Evolutionary conservation across 2,113 vertebrate species (phyloP).

Genomic region (Melospiza melodia): DNA sequence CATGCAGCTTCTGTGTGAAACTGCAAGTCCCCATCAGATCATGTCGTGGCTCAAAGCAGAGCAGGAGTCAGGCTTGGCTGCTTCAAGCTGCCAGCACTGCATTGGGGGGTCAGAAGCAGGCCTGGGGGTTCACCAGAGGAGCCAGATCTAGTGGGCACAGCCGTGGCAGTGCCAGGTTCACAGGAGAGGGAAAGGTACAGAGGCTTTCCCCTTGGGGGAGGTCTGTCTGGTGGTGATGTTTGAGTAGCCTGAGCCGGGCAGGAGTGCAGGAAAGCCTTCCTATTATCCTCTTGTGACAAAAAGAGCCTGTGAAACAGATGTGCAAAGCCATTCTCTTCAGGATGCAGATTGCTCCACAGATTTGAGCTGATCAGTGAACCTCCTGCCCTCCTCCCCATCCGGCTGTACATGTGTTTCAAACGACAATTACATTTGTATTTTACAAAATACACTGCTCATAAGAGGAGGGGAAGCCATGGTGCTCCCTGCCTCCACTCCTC

Average conservation of each 20-base stretch:
- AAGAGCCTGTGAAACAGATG: background rate
- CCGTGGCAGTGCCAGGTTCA: background rate
- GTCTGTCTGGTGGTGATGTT: background rate
- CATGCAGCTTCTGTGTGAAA: background rate
- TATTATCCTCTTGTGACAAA: conserved; percentile 26
- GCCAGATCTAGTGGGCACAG: background rate
- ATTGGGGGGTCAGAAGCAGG: rapidly evolving
- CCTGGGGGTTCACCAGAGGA: rapidly evolving
- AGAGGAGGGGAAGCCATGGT: background rate
- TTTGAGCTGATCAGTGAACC: background rate
- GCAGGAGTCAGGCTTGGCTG: background rate
- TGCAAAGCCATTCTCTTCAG: background rate
- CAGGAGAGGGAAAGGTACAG: background rate
- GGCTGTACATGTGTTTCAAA: conserved; percentile 3
- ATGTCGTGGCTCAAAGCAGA: background rate
- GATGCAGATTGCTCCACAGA: background rate
- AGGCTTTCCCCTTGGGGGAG: background rate
- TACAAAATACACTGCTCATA: conserved; percentile 18
- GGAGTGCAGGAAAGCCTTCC: background rate
- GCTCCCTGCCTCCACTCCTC: conserved; percentile 39
- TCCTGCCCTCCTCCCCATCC: background rate
- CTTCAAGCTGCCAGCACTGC: background rate
- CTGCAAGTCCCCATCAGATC: background rate
- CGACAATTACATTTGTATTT: conserved; percentile 45
- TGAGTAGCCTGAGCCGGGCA: background rate